phyloP scores from a whole-genome alignment of 2,888 invertebrate species.

The Drosophila eohydei region DNA sequence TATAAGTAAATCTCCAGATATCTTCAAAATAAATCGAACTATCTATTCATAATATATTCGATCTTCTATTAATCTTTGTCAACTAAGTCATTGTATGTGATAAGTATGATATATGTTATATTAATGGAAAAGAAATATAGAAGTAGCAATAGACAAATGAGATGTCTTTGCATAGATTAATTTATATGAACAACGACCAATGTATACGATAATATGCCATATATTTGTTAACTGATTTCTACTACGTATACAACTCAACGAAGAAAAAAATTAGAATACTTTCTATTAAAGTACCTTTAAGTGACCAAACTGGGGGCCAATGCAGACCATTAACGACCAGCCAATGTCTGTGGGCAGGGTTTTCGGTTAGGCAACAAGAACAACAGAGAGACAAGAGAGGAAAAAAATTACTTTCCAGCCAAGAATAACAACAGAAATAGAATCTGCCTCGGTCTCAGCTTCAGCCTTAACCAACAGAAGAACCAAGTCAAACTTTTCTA shows the following conservation, averaged over 20 bases:
- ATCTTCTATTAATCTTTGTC: too few species aligned
- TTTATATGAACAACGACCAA: too few species aligned
- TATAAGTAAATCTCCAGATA: too few species aligned
- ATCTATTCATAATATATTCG: too few species aligned
- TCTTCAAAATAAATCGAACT: too few species aligned
- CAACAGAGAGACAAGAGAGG: slow-evolving; percentile 22
- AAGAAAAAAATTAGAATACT: slow-evolving; percentile 12
- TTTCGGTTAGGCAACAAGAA: slow-evolving; percentile 39
- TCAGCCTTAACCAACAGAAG: slow-evolving; percentile 18
- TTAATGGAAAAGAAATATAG: too few species aligned
- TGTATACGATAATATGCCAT: too few species aligned
- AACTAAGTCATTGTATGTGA: too few species aligned
- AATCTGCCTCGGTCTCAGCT: slow-evolving; percentile 7
- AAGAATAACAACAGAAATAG: slow-evolving; percentile 27
- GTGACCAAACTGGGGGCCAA: slow-evolving; percentile 38
- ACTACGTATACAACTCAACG: neutral
- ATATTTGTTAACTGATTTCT: too few species aligned
- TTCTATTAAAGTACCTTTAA: slow-evolving; percentile 24
- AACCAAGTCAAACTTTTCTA: slow-evolving; percentile 41
- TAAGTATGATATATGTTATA: too few species aligned
- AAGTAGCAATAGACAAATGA: too few species aligned
- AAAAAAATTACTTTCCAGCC: slow-evolving; percentile 7
- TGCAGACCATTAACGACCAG: slow-evolving; percentile 68
- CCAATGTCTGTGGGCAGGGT: slow-evolving; percentile 53
- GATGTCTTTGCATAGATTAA: too few species aligned